Evolutionary conservation across 2,113 vertebrate species (phyloP).

Genomic region (Coptodon bakossiorum): DNA sequence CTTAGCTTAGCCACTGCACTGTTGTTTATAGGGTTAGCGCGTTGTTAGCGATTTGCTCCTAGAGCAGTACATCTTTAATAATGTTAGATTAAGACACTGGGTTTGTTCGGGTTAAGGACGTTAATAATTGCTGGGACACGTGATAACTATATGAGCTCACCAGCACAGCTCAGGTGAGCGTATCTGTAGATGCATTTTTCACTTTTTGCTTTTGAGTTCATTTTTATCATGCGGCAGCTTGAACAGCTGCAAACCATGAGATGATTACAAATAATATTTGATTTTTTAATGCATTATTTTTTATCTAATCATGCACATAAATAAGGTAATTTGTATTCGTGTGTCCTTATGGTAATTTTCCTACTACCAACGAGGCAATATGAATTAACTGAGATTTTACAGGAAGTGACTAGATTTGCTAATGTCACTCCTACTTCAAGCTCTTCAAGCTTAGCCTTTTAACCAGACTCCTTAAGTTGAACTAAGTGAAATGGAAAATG

Average conservation of each 20-base stretch:
- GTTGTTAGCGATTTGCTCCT: not conserved
- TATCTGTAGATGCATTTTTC: not conserved
- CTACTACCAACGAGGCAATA: not conserved
- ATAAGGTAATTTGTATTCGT: not conserved
- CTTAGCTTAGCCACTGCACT: not conserved
- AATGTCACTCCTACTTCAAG: not conserved
- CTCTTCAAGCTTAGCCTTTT: accelerated
- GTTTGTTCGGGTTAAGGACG: accelerated
- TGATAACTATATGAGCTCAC: not conserved
- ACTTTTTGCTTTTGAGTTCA: not conserved
- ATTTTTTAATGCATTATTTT: not conserved
- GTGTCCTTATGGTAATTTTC: not conserved
- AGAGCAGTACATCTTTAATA: accelerated
- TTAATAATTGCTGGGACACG: not conserved
- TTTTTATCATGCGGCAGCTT: not conserved
- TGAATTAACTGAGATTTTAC: not conserved
- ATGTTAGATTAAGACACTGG: accelerated
- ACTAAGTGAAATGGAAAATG: not conserved
- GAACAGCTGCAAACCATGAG: not conserved
- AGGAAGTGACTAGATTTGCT: not conserved
- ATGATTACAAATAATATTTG: not conserved
- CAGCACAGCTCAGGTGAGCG: not conserved
- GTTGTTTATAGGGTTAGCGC: not conserved
- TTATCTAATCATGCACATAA: not conserved
- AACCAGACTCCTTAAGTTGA: accelerated